Evolutionary conservation across 2,888 invertebrate species (phyloP), one percentile per base, ranked within the genome.

Genomic region (Hanleya hanleyi): DNA sequence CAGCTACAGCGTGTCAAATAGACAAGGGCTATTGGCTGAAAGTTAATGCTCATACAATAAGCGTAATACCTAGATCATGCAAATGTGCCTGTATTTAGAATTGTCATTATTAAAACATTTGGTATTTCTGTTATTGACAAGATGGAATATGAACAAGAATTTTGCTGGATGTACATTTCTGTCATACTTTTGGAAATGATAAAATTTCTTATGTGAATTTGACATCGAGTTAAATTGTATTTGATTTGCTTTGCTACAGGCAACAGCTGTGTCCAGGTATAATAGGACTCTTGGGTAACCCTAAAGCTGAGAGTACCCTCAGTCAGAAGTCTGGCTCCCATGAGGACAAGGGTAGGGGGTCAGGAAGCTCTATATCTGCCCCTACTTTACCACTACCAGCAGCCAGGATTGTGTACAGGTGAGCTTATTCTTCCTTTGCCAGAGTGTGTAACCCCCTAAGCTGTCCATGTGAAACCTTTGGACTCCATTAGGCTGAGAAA

Each of bases 191-290:
- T n/a, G n/a, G n/a, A n/a, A n/a, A n/a, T n/a, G n/a, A n/a, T n/a
- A n/a, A n/a, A n/a, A n/a, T n/a, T n/a, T n/a, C n/a, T n/a, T n/a
- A n/a, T n/a, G n/a, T n/a, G n/a, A n/a, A n/a, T n/a, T n/a, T n/a
- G n/a, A n/a, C n/a, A n/a, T n/a, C n/a, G n/a, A n/a, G n/a, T n/a
- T n/a, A n/a, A n/a, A n/a, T n/a, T n/a, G n/a, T 35, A 7, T n/a
- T 61, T n/a, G 0, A 41, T 68, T 36, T 47, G 26, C 64, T 71
- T 51, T 26, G 0, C 76, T 79, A 1, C 81, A 91, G 97, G 97
- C 96, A 97, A 90, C 95, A 96, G 85, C 95, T 97, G 86, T 97
- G 97, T 85, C 97, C 97, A 0, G 95, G 96, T 0, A 91, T 97
- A 78, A 95, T 97, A 71, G 95, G 96, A 0, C 94, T 97, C 73